Base-by-base conservation (phyloP, 2,797 vertebrate genomes). In the Lacerta agilis region DNA sequence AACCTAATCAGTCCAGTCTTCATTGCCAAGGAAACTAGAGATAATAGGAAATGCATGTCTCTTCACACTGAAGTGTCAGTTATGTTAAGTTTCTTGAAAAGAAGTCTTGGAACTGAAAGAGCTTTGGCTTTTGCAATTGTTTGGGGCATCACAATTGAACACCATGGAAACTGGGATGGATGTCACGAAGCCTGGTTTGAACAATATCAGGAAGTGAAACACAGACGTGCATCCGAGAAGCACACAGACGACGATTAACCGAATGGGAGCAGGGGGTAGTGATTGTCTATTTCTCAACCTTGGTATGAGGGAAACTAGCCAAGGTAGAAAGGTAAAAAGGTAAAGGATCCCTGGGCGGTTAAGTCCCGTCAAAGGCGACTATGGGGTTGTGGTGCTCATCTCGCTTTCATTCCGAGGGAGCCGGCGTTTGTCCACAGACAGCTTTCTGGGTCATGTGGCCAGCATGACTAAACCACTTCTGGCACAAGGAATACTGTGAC, bases 21-120 rank as follows among this genome's bases (percentile, higher is more conserved):
- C 72, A 90, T 64, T 85, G 82, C 86, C 71, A 85, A 85, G 82
- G 72, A 87, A 85, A 88, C 72, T 64, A 85, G 61, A 85, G 72
- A 71, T 20, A 87, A 3, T 83, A 79, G 43, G 45, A 79, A 86
- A n/a, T 80, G 15, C 1, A 71, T 1, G 61, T 69, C 3, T 8
- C 1, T 45, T 73, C 87, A n/a, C 23, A 15, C 43, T 73, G 49
- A 83, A 86, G 82, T 43, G 49, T 33, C 83, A 75, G 1, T 71
- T 77, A 49, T 9, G n/a, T 27, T 80, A 29, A 82, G 36, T 13
- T 84, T 85, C 71, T 84, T 79, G 73, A 77, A 87, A 81, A 84
- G 80, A 84, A 90, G 7, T 64, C 72, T 58, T 86, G 2, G 25
- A 73, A 77, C 0, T 66, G n/a, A 87, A 87, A n/a, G 1, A 55